Base-by-base conservation (phyloP, 2,797 vertebrate genomes). In the Ceryle rudis region DNA sequence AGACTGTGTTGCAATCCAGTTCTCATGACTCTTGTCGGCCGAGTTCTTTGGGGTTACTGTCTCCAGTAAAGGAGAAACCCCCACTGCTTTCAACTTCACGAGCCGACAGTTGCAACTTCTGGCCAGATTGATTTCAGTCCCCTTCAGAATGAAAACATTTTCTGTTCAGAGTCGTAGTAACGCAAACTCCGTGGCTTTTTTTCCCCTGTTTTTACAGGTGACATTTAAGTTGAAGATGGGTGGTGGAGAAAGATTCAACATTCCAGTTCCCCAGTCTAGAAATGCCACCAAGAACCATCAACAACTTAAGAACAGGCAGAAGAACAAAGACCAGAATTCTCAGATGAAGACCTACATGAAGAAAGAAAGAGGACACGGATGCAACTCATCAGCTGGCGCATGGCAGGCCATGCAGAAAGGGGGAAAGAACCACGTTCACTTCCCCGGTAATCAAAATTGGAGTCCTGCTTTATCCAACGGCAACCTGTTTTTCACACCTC, bases 211-310 rank as follows among this genome's bases (percentile, higher is more conserved):
- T 41, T 77, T 52, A 14, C 83, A 99, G 99, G 99, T 99, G 99
- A 99, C 99, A 99, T 98, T 95, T 97, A 97, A 97, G 95, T 97
- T 97, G 98, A 99, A 98, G 96, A 99, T 99, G 99, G 99, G 99
- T 92, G 99, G 99, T 93, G 99, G 99, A 97, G 99, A 99, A 97
- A 98, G 99, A 94, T 99, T 98, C 98, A 99, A 99, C 98, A 98
- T 99, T 99, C 99, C 99, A 98, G 97, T 98, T 97, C 98, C 99
- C 96, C 99, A 99, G 57, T 97, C 98, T 52, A 99, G 99, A 97
- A 99, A 98, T 86, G 97, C 95, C 72, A 97, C 98, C 85, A 98
- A 98, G 98, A 99, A 98, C 97, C 99, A 98, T 97, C 98, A 99
- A 5, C 99, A 98, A 47, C 97, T 99, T 69, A 98, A 98, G 95